Base-by-base conservation (phyloP, 2,113 vertebrate species). In the Hymenochirus boettgeri region DNA sequence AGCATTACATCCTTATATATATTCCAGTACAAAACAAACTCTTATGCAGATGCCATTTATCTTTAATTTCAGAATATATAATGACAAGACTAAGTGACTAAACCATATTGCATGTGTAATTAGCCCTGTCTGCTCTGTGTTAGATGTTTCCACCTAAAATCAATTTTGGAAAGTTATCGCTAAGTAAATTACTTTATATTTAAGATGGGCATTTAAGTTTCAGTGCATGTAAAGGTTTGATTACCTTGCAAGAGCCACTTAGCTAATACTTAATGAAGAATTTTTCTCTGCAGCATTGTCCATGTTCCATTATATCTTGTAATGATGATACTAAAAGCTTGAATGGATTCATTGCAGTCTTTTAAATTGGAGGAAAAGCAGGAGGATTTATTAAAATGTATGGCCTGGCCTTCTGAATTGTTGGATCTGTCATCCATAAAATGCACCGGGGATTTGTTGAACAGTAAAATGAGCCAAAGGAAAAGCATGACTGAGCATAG, bases 261-360 rank as follows among this genome's bases (percentile, higher is more conserved):
- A 59, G 31, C 56, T 60, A 69, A 53, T 60, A 60, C 58, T 33
- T 69, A 69, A 69, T 69, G 65, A 60, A 39, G 57, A 69, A 39
- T 29, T 60, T 42, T 52, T 42, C 56, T 53, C 33, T 10, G 47
- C 65, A 60, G 56, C 31, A 60, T 60, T 60, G 47, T 60, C 65
- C 65, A 60, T 60, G 56, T 69, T 59, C 65, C 57, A 60, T 60
- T 69, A 69, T 67, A 37, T 24, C 8, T 29, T 58, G 48, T 69
- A 69, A 69, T 69, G 50, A 57, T 27, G 31, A 53, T 60, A 69
- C 57, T 69, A 69, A 69, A 69, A 69, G 47, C 57, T 60, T 69
- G 39, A 60, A 45, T 33, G 46, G 57, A 60, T 60, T 69, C 65
- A 69, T 69, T 69, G 47, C 56, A n/a, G 56, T 29, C 56, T 69